Percentiles rank a stretch among this genome's conserved stretches.
phyloP scores from a whole-genome alignment of 23 tunicate genomes.

The Phallusia fumigata region DNA sequence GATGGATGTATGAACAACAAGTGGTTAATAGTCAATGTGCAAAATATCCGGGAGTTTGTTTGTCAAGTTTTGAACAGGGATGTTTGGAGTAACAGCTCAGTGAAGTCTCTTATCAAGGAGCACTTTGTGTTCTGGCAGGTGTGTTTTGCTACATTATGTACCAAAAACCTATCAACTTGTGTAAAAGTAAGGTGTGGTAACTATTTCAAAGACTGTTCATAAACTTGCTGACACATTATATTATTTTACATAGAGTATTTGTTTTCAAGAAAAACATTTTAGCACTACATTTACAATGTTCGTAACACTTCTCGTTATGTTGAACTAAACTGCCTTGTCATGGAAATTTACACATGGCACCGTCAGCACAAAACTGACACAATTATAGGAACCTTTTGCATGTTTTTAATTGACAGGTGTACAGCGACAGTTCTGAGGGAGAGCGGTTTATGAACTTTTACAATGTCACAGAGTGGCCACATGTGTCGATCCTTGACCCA shows the following conservation, averaged over 20 bases:
- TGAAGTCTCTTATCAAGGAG: conserved; percentile 53
- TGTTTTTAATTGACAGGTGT: conserved; percentile 28
- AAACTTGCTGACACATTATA: too few relatives aligned
- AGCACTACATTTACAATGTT: too few relatives aligned
- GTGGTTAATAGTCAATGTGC: conserved; percentile 81
- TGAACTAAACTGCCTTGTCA: too few relatives aligned
- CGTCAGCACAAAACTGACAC: too few relatives aligned
- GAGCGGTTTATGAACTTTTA: conserved; percentile 72
- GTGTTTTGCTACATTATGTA: background rate
- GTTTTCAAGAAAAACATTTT: too few relatives aligned
- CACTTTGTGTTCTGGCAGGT: conserved; percentile 95
- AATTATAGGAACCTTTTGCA: too few relatives aligned
- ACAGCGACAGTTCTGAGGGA: conserved; percentile 72
- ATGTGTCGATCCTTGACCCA: conserved; percentile 75
- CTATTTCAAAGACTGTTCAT: too few relatives aligned
- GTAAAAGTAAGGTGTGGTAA: too few relatives aligned
- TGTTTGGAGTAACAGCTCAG: conserved; percentile 70
- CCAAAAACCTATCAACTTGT: too few relatives aligned
- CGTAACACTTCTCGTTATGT: too few relatives aligned
- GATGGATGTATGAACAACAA: conserved; percentile 43
- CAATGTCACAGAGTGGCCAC: conserved; percentile 64
- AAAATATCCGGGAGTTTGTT: conserved; percentile 59
- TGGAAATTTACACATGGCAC: too few relatives aligned
- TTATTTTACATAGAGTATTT: too few relatives aligned
- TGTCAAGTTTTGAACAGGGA: conserved; percentile 83